Base-by-base conservation (phyloP, 2,113 vertebrate genomes). In the Recurvirostra avosetta region DNA sequence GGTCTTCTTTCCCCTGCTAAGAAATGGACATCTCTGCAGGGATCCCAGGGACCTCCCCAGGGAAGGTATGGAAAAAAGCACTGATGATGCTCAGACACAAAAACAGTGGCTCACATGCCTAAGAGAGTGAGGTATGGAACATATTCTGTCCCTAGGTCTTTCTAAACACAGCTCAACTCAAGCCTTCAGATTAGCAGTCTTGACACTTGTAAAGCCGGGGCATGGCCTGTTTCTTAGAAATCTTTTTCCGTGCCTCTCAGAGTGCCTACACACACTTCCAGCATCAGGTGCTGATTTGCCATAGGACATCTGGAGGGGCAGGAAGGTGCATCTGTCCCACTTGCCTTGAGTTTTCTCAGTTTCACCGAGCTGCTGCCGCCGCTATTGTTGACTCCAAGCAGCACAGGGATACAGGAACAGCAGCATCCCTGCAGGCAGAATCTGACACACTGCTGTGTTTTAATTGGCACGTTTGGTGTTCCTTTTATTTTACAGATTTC, bases 401-500 rank as follows among this genome's bases (percentile, higher is more conserved):
- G 34, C 11, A 3, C 34, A 14, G 76, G 75, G 65, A 36, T 56
- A 8, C 26, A 45, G 90, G 59, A 77, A 2, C 63, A 86, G 80
- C 63, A 89, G 92, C 80, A 88, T 49, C 22, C 45, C 74, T 2
- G 0, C 65, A 38, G 76, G 83, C 92, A 94, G 73, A 11, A 45
- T 53, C 59, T 27, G 76, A 65, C 62, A 70, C 49, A 23, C 83
- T 72, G 70, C 92, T 92, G 81, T 40, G 67, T 53, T 96, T 83
- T 89, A 92, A 94, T 92, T 94, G 91, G 49, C 26, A 2, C 4
- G 3, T 71, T 92, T 70, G 59, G 6, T 53, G 10, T 80, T 90
- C 22, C 25, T 3, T 72, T 47, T 77, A n/a, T 41, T 58, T 67
- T 80, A 1, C 68, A 99, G 99, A 98, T 99, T 99, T 95, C 99